Evolutionary conservation across 2,888 invertebrate genomes (phyloP).

Genomic region (Drymonia ruficornis): DNA sequence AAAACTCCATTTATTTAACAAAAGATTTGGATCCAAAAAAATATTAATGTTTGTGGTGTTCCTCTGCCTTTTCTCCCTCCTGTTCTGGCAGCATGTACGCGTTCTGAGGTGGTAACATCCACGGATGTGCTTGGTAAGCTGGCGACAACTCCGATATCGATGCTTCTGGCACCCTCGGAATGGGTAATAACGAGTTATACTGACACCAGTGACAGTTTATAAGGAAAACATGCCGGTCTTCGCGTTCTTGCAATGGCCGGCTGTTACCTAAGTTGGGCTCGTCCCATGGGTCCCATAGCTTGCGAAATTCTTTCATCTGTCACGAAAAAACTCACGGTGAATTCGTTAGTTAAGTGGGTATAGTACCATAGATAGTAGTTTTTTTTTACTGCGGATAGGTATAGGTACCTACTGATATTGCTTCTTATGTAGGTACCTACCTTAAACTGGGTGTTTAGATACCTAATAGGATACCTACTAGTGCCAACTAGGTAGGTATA

Average conservation of each 20-base stretch:
- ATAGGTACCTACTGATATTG: neutral
- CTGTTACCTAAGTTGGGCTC: slow-evolving; percentile 81
- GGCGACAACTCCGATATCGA: slow-evolving; percentile 67
- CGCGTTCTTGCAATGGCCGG: slow-evolving; percentile 74
- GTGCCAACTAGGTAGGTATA: too few relatives aligned
- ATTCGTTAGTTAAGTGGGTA: neutral
- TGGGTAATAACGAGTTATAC: slow-evolving; percentile 78
- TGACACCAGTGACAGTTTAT: slow-evolving; percentile 80
- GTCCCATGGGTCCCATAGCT: slow-evolving; percentile 78
- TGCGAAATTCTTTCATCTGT: slow-evolving; percentile 84
- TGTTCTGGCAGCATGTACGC: slow-evolving; percentile 52
- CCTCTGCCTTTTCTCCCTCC: slow-evolving; percentile 35
- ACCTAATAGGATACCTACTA: too few relatives aligned
- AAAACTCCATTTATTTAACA: neutral
- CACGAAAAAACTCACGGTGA: slow-evolving; percentile 11
- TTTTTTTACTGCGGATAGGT: too few relatives aligned
- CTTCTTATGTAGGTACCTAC: too few relatives aligned
- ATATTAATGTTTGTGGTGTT: neutral
- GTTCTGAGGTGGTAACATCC: slow-evolving; percentile 69
- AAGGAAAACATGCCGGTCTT: slow-evolving; percentile 76
- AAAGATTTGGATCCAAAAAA: too few relatives aligned
- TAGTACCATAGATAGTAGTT: too few relatives aligned
- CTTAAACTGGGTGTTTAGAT: too few relatives aligned
- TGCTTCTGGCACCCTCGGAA: slow-evolving; percentile 62
- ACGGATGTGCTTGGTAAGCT: slow-evolving; percentile 55